These are phyloP conservation scores for Orthonychiurus folsomi DNA, from an alignment of 2,888 invertebrate genomes.

Conservation along the genomic window DNA sequence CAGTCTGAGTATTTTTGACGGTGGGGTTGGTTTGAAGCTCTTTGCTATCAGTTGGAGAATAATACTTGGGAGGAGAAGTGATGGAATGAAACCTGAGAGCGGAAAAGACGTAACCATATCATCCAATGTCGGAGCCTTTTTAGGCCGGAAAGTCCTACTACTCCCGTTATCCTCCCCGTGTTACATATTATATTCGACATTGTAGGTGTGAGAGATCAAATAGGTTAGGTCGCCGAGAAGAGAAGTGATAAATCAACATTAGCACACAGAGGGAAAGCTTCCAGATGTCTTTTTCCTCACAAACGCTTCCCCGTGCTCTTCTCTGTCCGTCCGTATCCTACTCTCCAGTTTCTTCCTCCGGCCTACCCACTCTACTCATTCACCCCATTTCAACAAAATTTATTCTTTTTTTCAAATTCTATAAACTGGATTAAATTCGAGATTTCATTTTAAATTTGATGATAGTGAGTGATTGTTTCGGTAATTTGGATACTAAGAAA, in stretches of 20 bases:
- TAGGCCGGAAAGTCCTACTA: not conserved
- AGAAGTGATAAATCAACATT: constrained; percentile 33
- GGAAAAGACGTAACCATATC: not conserved
- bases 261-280: constrained; percentile 22
- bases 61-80: constrained; percentile 3
- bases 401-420: too few relatives aligned
- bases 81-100: constrained; percentile 1
- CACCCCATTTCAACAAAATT: too few relatives aligned
- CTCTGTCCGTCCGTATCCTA: not conserved
- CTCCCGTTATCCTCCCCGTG: not conserved
- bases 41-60: too few relatives aligned
- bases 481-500: too few relatives aligned
- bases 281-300: constrained; percentile 23
- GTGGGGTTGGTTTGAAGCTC: too few relatives aligned
- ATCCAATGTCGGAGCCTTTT: not conserved
- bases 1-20: too few relatives aligned
- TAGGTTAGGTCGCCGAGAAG: constrained; percentile 19
- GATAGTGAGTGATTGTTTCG: too few relatives aligned
- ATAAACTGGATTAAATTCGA: not conserved
- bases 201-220: constrained; percentile 24
- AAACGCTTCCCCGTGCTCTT: not conserved
- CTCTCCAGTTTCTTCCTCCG: not conserved
- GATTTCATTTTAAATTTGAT: too few relatives aligned
- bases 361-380: too few relatives aligned
- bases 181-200: constrained; percentile 6